phyloP scores from a whole-genome alignment of 2,797 vertebrate species.

The Chaetodon trifasciatus region DNA sequence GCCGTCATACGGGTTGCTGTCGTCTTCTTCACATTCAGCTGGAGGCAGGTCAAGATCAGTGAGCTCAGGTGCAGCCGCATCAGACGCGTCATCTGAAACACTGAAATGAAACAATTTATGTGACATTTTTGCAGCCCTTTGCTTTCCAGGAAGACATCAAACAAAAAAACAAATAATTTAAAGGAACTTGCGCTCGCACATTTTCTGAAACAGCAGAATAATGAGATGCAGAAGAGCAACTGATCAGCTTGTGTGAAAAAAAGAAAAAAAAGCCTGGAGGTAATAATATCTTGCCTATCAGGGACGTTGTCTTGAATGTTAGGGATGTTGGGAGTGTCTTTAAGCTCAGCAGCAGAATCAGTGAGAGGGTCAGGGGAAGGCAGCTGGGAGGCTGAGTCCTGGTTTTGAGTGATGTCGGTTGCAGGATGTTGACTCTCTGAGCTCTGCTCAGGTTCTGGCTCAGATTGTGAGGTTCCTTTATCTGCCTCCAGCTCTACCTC shows the following conservation, averaged over 20 bases:
- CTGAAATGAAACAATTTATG: slow-evolving; percentile 45
- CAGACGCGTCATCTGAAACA: slow-evolving; percentile 41
- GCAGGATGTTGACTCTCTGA: slow-evolving; percentile 48
- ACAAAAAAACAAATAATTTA: neutral
- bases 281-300: slow-evolving; percentile 50
- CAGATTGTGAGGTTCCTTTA: slow-evolving; percentile 17
- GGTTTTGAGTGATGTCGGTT: slow-evolving; percentile 38
- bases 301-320: slow-evolving; percentile 36
- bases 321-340: slow-evolving; percentile 33
- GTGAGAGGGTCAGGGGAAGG: slow-evolving; percentile 34
- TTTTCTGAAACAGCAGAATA: neutral
- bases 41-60: slow-evolving; percentile 51
- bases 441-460: slow-evolving; percentile 42
- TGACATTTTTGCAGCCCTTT: neutral
- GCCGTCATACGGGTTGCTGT: slow-evolving; percentile 67
- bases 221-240: neutral
- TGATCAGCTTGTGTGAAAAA: neutral
- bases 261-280: neutral
- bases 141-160: neutral
- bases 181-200: neutral
- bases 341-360: slow-evolving; percentile 33
- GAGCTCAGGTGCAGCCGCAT: slow-evolving; percentile 42
- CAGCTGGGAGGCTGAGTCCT: slow-evolving; percentile 22
- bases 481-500: slow-evolving; percentile 48
- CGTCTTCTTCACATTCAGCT: slow-evolving; percentile 68